Evolutionary conservation across 2,113 vertebrate genomes (phyloP), one percentile per base, ranked within the genome.

Genomic region (Opisthocomus hoazin): DNA sequence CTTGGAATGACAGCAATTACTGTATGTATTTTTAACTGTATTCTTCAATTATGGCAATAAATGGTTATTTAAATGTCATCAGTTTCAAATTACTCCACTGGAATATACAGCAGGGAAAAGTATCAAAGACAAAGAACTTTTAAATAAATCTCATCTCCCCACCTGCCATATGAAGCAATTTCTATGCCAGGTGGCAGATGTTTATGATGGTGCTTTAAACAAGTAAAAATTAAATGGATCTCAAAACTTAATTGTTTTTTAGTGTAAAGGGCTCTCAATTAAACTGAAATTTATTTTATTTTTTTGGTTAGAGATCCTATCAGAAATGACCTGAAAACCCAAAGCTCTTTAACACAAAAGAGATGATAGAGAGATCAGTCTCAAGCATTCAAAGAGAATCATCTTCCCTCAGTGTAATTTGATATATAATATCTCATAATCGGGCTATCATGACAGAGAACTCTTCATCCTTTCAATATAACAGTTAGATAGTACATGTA

Each of bases 141-240:
- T 95, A 98, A 98, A 98, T 97, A 98, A 97, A 98, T 97, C 94
- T 97, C 94, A 94, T 97, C 95, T 97, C 95, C 94, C 95, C 96
- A 98, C 97, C 97, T 94, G 95, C 96, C 96, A 95, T 97, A 95
- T 95, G 97, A 98, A 96, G 95, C 91, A 94, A 96, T 97, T 97
- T 97, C 95, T 92, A 74, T 96, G 97, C 97, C 97, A 98, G 97
- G 97, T 98, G 97, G 97, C 97, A 98, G 97, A 98, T 98, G 98
- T 98, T 98, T 98, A 96, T 86, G 95, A 94, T 77, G 89, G 85
- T 97, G 95, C 96, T 98, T 98, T 98, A 97, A 98, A 97, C 80
- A 98, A 97, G 95, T 95, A 96, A 97, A 97, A 98, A 98, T 97
- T 97, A 97, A 98, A 97, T 95, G 51, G 84, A 96, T 97, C 74